A percentile compares a stretch with the other conserved stretches of the same genome.
phyloP scores from a whole-genome alignment of 2,888 invertebrate genomes.

The Apotomis betuletana region DNA sequence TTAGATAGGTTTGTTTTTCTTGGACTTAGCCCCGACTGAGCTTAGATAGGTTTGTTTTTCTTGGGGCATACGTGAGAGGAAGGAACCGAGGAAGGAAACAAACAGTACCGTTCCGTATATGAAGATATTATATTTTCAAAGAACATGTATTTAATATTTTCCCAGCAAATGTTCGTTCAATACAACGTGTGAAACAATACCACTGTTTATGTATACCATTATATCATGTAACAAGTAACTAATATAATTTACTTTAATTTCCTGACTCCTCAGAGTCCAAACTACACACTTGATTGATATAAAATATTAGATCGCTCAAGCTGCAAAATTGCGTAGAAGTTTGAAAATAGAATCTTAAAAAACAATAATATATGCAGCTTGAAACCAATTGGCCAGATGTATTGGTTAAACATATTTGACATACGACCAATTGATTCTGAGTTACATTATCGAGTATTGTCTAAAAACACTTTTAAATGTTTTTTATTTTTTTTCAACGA shows the following conservation, averaged over 20 bases:
- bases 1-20: too few species aligned
- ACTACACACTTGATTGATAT: constrained; percentile 76
- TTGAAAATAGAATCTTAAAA: constrained; percentile 44
- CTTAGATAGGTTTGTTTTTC: too few species aligned
- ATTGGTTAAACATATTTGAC: neutral
- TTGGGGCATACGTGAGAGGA: constrained; percentile 26
- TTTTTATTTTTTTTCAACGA: constrained; percentile 50
- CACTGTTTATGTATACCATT: constrained; percentile 71
- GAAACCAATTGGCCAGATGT: neutral
- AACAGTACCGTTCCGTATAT: constrained; percentile 63
- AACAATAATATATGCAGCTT: constrained; percentile 17
- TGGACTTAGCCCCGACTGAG: too few species aligned
- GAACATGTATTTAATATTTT: constrained; percentile 79
- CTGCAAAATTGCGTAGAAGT: constrained; percentile 63
- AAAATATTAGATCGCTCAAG: constrained; percentile 64
- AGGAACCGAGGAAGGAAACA: constrained; percentile 50
- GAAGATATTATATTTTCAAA: constrained; percentile 83
- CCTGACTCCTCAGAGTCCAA: constrained; percentile 65
- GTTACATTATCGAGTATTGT: constrained; percentile 17
- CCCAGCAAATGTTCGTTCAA: constrained; percentile 78
- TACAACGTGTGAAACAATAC: constrained; percentile 80
- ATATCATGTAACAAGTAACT: constrained; percentile 80
- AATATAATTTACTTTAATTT: constrained; percentile 75
- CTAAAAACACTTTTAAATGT: constrained; percentile 25
- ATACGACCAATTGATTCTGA: neutral